phyloP scores from a whole-genome alignment of 2,888 invertebrate species.

The Clunio marinus region DNA sequence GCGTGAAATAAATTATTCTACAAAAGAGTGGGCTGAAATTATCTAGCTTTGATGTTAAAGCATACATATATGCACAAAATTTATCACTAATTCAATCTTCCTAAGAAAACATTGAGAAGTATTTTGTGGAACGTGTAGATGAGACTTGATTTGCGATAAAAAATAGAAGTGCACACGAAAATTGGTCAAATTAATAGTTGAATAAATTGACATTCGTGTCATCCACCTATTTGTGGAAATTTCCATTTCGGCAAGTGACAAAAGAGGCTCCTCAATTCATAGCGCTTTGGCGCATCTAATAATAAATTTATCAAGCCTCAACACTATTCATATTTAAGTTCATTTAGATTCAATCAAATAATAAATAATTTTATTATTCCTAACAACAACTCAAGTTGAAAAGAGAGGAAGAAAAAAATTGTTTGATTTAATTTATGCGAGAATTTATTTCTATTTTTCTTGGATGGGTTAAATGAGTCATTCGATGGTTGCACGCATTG shows the following conservation, averaged over 20 bases:
- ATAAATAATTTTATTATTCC: slow-evolving; percentile 38
- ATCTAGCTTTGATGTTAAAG: not conserved
- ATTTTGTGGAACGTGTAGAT: too few relatives aligned
- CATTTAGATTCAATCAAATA: slow-evolving; percentile 38
- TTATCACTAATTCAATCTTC: too few relatives aligned
- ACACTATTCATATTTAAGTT: slow-evolving; percentile 12
- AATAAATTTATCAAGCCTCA: not conserved
- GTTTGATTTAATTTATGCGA: slow-evolving; percentile 28
- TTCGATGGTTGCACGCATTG: not conserved
- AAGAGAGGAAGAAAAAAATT: not conserved
- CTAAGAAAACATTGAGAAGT: too few relatives aligned
- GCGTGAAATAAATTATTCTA: not conserved
- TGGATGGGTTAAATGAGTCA: not conserved
- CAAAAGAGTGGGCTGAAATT: slow-evolving; percentile 1
- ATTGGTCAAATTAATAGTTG: slow-evolving; percentile 32
- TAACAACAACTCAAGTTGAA: slow-evolving; percentile 23
- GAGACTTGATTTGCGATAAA: not conserved
- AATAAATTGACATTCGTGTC: slow-evolving; percentile 39
- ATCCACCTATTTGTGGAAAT: not conserved
- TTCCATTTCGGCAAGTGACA: slow-evolving; percentile 9
- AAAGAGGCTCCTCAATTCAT: not conserved
- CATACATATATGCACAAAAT: too few relatives aligned
- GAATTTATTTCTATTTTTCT: slow-evolving; percentile 2
- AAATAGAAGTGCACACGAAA: slow-evolving; percentile 19
- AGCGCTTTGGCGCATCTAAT: not conserved